A percentile compares a stretch with the other conserved stretches of the same genome.
These are phyloP conservation scores for Magallana nippona DNA, from an alignment of 2,888 invertebrate genomes.

Conservation along the genomic window DNA sequence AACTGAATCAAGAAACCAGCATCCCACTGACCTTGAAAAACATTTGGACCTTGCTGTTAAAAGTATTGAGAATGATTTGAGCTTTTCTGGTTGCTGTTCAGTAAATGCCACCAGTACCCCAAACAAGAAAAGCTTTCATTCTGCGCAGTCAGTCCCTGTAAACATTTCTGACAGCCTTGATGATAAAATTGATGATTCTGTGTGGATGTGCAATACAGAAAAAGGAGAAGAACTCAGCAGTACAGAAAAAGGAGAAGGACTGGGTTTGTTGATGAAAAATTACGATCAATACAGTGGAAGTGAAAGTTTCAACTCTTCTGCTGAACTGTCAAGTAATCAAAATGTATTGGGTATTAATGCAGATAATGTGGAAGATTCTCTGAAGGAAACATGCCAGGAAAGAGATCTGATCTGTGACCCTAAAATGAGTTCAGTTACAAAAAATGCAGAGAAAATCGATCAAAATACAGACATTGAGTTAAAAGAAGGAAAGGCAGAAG, in stretches of 20 bases:
- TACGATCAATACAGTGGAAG: constrained; percentile 8
- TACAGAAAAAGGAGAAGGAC: neutral
- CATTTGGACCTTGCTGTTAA: neutral
- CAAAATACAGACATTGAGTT: neutral
- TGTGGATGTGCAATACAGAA: neutral
- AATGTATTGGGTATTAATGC: neutral
- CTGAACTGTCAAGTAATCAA: neutral
- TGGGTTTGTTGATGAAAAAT: neutral
- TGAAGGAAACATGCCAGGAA: neutral
- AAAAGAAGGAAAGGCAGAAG: neutral
- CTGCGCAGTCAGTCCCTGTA: neutral
- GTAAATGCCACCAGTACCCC: neutral
- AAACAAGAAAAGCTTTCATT: neutral
- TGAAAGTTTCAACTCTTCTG: neutral
- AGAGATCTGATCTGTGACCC: too few species aligned
- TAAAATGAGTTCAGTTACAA: neutral
- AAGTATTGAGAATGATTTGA: neutral
- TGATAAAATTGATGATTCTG: neutral
- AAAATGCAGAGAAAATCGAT: neutral
- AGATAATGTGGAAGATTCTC: neutral
- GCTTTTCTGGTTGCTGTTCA: neutral
- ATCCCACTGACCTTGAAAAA: too few species aligned
- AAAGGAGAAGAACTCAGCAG: neutral
- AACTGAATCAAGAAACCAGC: too few species aligned
- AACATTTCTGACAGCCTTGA: neutral